Evolutionary conservation across 2,888 invertebrate genomes (phyloP), one percentile per base, ranked within the genome.

Genomic region (Drosophila flavopinicola): DNA sequence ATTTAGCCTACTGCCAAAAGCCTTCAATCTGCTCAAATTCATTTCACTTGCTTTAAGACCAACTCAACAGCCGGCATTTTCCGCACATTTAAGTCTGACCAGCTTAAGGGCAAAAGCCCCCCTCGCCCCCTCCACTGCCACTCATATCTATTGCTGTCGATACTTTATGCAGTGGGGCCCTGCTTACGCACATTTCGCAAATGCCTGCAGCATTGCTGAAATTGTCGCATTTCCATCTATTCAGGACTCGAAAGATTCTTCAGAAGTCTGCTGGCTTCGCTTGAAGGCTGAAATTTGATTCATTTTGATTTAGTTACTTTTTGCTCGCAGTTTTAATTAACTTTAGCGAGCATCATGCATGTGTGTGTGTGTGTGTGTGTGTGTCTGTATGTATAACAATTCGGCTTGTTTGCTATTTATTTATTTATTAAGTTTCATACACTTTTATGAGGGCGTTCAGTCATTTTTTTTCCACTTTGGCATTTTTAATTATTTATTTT

Each of bases 401-500:
- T 69, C 33, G 17, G 64, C 69, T 54, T 49, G 51, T 57, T 45
- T 54, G 53, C 59, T 72, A 75, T 69, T 75, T 75, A 73, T 69
- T 73, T 73, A 73, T 73, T 73, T 75, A 75, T 75, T 69, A 73
- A 69, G 69, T 70, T 69, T 68, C 48, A 68, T 42, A 42, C 57
- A 73, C 54, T 63, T 56, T 71, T 38, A 53, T 48, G 59, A 6
- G 47, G 13, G 32, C 27, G 47, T 44, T 64, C 38, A 52, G 35
- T 20, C 37, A 42, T 48, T 45, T 54, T 67, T 54, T 66, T 39
- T 15, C 9, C 53, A 59, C 53, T 51, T 47, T 66, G 75, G 75
- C 39, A 69, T 75, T 73, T 75, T 73, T 75, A 73, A 73, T 73
- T 73, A 69, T 75, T 73, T 58, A 75, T 69, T 54, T 66, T 66